Evolutionary conservation across 2,797 vertebrate species (phyloP).

Genomic region (Melanotaenia pygmaea): DNA sequence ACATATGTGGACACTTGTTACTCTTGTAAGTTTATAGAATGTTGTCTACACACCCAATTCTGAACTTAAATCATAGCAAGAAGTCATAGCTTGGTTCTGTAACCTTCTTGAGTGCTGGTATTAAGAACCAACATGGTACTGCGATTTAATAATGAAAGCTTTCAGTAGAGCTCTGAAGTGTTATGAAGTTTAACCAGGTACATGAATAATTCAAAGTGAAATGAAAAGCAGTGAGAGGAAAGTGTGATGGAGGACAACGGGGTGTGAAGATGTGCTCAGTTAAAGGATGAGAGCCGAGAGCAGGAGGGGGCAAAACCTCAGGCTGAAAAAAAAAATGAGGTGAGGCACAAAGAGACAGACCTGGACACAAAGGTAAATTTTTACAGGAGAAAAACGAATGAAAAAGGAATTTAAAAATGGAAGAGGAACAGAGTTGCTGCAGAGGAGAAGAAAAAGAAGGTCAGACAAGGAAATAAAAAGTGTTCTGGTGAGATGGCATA

Average conservation of each 20-base stretch:
- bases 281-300: conserved; percentile 19
- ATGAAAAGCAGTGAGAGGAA: conserved; percentile 49
- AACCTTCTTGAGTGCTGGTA: not conserved
- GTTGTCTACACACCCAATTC: not conserved
- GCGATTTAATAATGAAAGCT: conserved; percentile 18
- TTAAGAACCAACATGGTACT: conserved; percentile 13
- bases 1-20: not conserved
- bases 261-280: conserved; percentile 55
- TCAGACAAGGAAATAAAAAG: conserved; percentile 70
- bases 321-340: conserved; percentile 34
- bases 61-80: conserved; percentile 7
- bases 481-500: conserved; percentile 59
- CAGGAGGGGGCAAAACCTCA: conserved; percentile 20
- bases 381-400: conserved; percentile 45
- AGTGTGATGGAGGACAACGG: conserved; percentile 53
- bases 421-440: conserved; percentile 30
- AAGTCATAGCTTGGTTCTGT: conserved; percentile 5
- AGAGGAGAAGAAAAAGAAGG: conserved; percentile 67
- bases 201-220: conserved; percentile 65
- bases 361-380: conserved; percentile 38
- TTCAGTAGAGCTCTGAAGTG: conserved; percentile 40
- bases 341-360: conserved; percentile 48
- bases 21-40: not conserved
- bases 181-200: conserved; percentile 43
- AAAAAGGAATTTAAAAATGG: conserved; percentile 44